Conservation (phyloP, 2,113 vertebrate species). For the Crotophaga sulcirostris region DNA sequence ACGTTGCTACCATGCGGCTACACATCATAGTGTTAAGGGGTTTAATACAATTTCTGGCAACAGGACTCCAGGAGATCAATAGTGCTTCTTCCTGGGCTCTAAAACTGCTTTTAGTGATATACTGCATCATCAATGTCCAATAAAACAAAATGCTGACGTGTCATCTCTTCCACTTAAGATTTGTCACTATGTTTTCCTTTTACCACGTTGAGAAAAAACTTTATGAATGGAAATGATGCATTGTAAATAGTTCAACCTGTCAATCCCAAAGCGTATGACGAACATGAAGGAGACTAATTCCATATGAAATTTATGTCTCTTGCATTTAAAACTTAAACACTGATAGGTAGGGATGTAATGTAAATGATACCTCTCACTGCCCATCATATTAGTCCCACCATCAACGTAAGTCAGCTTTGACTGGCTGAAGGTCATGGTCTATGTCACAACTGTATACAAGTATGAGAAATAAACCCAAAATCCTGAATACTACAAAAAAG, state of each 20-base stretch:
- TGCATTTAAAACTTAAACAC: not conserved
- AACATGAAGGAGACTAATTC: not conserved
- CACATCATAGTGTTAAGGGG: conserved; percentile 34
- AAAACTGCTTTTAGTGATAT: conserved; percentile 58
- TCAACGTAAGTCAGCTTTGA: not conserved
- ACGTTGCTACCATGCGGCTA: not conserved
- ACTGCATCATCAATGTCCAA: conserved; percentile 23
- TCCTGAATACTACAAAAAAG: rapidly evolving
- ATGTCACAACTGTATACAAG: not conserved
- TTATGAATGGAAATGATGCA: conserved; percentile 10
- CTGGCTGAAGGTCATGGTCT: not conserved
- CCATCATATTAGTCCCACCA: not conserved
- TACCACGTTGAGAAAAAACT: not conserved
- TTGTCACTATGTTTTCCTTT: conserved; percentile 12
- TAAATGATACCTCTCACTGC: not conserved
- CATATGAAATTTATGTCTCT: rapidly evolving
- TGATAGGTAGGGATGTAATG: not conserved
- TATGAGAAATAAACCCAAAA: not conserved
- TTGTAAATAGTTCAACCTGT: not conserved
- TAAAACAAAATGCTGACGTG: conserved; percentile 51
- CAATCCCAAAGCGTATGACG: not conserved
- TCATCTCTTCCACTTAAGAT: not conserved
- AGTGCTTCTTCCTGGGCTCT: conserved; percentile 55
- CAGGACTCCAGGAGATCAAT: conserved; percentile 56
- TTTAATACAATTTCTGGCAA: conserved; percentile 59